These are phyloP conservation scores for Sinodicranocentrus sp. DNA, from an alignment of 2,888 invertebrate species.

Conservation along the genomic window DNA sequence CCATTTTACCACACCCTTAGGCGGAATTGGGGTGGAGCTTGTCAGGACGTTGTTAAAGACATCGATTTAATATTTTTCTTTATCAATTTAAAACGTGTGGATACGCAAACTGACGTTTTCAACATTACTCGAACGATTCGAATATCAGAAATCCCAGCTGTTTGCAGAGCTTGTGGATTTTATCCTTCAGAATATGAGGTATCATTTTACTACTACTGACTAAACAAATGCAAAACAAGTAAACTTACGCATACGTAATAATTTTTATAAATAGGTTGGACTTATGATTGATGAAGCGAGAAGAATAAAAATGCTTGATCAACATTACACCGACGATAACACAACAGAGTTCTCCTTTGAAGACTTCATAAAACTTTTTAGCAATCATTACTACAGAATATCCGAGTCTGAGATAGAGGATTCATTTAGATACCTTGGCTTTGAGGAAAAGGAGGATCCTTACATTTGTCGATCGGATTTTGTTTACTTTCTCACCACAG, in stretches of 20 bases:
- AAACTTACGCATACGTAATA: too few relatives aligned
- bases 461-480: conserved; percentile 70
- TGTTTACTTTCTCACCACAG: conserved; percentile 63
- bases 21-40: conserved; percentile 66
- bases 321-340: conserved; percentile 65
- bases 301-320: conserved; percentile 52
- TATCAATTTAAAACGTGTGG: conserved; percentile 70
- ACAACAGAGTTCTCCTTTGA: conserved; percentile 68
- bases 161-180: conserved; percentile 73
- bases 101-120: conserved; percentile 70
- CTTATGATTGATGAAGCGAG: conserved; percentile 74
- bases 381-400: conserved; percentile 71
- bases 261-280: conserved; percentile 65
- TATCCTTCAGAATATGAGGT: conserved; percentile 75
- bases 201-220: conserved; percentile 1
- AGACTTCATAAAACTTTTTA: conserved; percentile 75
- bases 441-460: conserved; percentile 66
- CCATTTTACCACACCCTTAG: conserved; percentile 71
- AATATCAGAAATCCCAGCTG: conserved; percentile 74
- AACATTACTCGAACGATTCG: conserved; percentile 67
- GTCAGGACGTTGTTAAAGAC: conserved; percentile 72
- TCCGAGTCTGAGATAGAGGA: conserved; percentile 65
- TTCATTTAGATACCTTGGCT: conserved; percentile 67
- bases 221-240: too few relatives aligned
- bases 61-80: conserved; percentile 74